Conservation (phyloP, 92 coral and sea anemone genomes). For the Bergia puertoricense region DNA sequence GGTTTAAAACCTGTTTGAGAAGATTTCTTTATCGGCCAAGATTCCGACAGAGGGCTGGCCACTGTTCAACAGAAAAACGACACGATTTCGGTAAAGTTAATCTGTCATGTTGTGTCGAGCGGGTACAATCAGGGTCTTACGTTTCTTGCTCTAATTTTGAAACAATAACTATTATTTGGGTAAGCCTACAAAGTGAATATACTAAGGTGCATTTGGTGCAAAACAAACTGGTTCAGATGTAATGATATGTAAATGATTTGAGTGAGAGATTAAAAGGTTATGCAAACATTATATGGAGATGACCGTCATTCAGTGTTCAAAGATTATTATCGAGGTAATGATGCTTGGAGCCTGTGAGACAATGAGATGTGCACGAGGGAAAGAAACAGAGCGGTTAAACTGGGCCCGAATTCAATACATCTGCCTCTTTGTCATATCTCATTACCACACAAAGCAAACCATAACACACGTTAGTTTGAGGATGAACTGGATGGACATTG, state of each 20-base stretch:
- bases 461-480: neutral
- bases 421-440: neutral
- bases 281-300: neutral
- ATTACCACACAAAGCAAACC: constrained; percentile 2
- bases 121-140: no score
- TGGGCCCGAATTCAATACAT: neutral
- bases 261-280: neutral
- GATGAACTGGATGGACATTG: neutral
- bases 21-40: no score
- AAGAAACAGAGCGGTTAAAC: neutral
- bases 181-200: neutral
- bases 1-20: no score
- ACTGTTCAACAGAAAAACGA: no score
- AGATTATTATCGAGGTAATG: neutral
- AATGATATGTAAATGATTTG: neutral
- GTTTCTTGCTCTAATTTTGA: no score
- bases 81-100: no score
- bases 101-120: no score
- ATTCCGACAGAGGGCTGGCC: no score
- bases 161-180: no score
- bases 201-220: neutral
- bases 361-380: neutral
- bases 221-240: neutral
- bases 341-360: neutral
- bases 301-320: neutral